These are phyloP conservation scores for Zosterops japonicus DNA, from an alignment of 2,113 vertebrate genomes.

Conservation along the genomic window DNA sequence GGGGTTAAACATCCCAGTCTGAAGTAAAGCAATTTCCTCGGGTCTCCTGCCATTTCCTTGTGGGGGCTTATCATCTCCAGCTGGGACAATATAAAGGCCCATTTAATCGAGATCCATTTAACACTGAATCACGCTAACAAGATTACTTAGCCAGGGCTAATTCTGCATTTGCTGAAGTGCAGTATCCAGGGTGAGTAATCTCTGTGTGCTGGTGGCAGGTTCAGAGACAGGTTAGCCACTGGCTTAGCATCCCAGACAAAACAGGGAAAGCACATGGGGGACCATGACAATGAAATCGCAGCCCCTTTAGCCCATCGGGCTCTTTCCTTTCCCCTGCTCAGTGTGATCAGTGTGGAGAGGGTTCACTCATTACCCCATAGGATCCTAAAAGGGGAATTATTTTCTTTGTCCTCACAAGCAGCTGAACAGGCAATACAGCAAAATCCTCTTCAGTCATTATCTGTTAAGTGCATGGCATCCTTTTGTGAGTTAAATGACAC, in stretches of 20 bases:
- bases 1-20: constrained; percentile 66
- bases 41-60: constrained; percentile 65
- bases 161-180: constrained; percentile 59
- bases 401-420: constrained; percentile 64
- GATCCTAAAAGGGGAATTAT: constrained; percentile 61
- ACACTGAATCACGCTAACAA: constrained; percentile 71
- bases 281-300: constrained; percentile 29
- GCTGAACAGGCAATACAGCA: constrained; percentile 63
- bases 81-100: constrained; percentile 70
- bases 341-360: constrained; percentile 30
- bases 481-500: constrained; percentile 70
- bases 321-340: neutral
- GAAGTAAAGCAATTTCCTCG: constrained; percentile 67
- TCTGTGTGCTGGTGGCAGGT: constrained; percentile 41
- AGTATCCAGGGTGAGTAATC: constrained; percentile 64
- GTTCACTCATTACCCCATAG: constrained; percentile 42
- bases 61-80: constrained; percentile 71
- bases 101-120: constrained; percentile 73
- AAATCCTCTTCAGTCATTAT: constrained; percentile 69
- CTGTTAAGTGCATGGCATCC: constrained; percentile 65
- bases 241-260: constrained; percentile 56
- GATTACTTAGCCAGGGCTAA: constrained; percentile 62
- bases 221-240: constrained; percentile 61
- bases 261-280: constrained; percentile 41
- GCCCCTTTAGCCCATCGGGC: neutral